Conservation (phyloP, 2,888 invertebrate genomes). For the Myopa testacea region DNA sequence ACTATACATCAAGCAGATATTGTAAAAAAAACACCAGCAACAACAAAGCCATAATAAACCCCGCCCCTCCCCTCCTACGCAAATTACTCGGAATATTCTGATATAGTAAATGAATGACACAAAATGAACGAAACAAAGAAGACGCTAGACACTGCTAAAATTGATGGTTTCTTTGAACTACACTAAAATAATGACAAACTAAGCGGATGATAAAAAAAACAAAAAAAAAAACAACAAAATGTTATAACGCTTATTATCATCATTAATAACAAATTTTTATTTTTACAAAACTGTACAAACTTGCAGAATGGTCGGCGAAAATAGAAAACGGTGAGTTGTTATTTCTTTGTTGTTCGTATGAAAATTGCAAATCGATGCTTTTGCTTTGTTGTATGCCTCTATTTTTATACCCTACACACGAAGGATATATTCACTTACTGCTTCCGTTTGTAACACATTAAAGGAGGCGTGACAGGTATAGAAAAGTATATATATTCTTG, state of each 20-base stretch:
- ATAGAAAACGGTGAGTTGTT: slow-evolving; percentile 16
- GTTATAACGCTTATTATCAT: slow-evolving; percentile 6
- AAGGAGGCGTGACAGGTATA: no score
- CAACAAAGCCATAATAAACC: slow-evolving; percentile 16
- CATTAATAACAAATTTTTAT: slow-evolving; percentile 16
- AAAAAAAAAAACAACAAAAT: background rate
- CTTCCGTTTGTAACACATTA: no score
- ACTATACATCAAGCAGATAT: background rate
- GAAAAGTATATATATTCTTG: no score
- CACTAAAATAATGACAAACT: slow-evolving; percentile 32
- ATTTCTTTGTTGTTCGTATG: background rate
- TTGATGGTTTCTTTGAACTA: slow-evolving; percentile 35
- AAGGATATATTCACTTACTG: no score
- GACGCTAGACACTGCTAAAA: slow-evolving; percentile 25
- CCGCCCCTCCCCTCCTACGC: background rate
- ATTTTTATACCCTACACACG: no score
- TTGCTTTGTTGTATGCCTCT: no score
- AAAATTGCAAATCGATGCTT: background rate
- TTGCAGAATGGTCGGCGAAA: slow-evolving; percentile 18
- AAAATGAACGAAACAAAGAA: slow-evolving; percentile 1
- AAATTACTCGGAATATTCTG: background rate
- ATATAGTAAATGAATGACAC: background rate
- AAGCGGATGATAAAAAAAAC: slow-evolving; percentile 24
- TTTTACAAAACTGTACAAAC: slow-evolving; percentile 24
- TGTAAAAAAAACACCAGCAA: slow-evolving; percentile 19